Conservation (phyloP, 37 sponge, comb jelly and placozoan genomes). For the Spongilla lacustris region DNA sequence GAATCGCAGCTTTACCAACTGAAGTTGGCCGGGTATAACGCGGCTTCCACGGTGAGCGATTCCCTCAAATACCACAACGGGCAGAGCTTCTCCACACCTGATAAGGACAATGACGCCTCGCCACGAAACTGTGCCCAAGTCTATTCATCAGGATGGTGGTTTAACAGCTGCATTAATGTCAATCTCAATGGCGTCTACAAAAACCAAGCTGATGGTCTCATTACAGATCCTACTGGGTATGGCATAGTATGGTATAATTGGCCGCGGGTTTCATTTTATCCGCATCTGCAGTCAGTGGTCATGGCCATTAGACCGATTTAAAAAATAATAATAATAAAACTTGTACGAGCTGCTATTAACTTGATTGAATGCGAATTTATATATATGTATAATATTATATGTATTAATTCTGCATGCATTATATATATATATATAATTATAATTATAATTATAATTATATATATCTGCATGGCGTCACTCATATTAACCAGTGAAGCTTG, state of each 20-base stretch:
- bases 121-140: constrained; percentile 19
- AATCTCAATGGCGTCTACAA: constrained; percentile 55
- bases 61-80: constrained; percentile 36
- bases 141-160: constrained; percentile 58
- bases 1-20: constrained; percentile 37
- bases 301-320: constrained; percentile 58
- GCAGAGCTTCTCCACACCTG: constrained; percentile 54
- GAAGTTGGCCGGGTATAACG: constrained; percentile 9
- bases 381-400: too few species aligned
- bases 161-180: constrained; percentile 35
- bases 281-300: constrained; percentile 38
- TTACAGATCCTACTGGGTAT: too few species aligned
- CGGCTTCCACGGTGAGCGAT: constrained; percentile 12
- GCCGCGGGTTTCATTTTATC: neutral
- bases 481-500: too few species aligned
- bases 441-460: too few species aligned
- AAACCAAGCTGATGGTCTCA: neutral
- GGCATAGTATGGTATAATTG: constrained; percentile 51
- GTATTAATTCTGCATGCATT: too few species aligned
- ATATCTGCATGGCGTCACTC: too few species aligned
- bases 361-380: too few species aligned
- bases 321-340: too few species aligned
- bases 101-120: constrained; percentile 36
- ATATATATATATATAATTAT: too few species aligned
- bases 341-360: too few species aligned